Evolutionary conservation across 2,888 invertebrate genomes (phyloP).

Genomic region (Darwinula stevensoni): DNA sequence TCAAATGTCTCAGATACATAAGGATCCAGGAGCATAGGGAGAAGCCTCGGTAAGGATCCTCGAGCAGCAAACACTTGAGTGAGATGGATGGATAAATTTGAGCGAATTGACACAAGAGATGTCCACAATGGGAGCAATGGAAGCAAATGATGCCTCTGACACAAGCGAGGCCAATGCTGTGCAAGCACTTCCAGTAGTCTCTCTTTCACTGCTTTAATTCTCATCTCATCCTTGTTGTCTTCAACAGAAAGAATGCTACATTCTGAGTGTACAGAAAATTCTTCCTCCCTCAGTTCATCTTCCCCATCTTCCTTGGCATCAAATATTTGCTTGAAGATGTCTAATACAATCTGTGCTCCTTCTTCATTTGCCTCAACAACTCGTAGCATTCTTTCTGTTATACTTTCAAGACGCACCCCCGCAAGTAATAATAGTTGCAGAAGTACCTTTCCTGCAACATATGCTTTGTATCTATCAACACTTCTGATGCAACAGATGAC

Average conservation of each 20-base stretch:
- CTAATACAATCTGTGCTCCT: too few relatives aligned
- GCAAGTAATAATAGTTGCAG: too few relatives aligned
- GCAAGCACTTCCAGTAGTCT: neutral
- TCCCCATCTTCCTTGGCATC: constrained; percentile 64
- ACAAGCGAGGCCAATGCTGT: neutral
- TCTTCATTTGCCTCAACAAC: too few relatives aligned
- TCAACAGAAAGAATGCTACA: too few relatives aligned
- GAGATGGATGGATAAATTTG: constrained; percentile 60
- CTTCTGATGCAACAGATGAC: constrained; percentile 9
- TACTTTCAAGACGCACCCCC: too few relatives aligned
- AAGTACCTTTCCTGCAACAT: too few relatives aligned
- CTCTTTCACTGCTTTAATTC: too few relatives aligned
- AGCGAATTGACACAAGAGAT: constrained; percentile 62
- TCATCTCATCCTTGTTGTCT: too few relatives aligned
- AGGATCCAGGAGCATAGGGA: too few relatives aligned
- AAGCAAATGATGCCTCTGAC: constrained; percentile 14
- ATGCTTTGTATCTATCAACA: too few relatives aligned
- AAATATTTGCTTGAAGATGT: constrained; percentile 53
- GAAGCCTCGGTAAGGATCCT: constrained; percentile 29
- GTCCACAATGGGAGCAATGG: constrained; percentile 66
- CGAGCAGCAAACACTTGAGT: constrained; percentile 36
- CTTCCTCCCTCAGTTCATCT: constrained; percentile 15
- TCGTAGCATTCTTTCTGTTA: too few relatives aligned
- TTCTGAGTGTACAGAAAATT: constrained; percentile 33
- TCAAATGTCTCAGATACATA: constrained; percentile 12